Evolutionary conservation across 2,113 vertebrate genomes (phyloP).

Genomic region (Amphiprion percula): DNA sequence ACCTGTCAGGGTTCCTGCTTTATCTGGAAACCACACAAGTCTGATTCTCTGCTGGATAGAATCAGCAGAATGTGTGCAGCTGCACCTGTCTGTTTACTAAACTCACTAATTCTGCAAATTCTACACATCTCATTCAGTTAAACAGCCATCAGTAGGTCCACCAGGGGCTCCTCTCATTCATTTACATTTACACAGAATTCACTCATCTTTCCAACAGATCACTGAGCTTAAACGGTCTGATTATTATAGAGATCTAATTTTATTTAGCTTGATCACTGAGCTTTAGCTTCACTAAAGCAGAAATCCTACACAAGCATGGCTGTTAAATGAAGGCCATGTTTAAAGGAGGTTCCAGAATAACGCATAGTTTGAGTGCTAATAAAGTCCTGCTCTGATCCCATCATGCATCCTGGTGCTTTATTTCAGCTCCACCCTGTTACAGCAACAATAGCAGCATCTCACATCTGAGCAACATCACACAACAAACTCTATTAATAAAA

Average conservation of each 20-base stretch:
- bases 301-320: not conserved
- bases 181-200: not conserved
- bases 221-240: too few species aligned
- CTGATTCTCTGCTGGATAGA: not conserved
- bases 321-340: not conserved
- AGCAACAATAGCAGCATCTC: not conserved
- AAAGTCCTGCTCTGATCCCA: not conserved
- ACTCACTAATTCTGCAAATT: not conserved
- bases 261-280: not conserved
- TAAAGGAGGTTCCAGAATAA: not conserved
- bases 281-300: not conserved
- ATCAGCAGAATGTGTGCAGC: not conserved
- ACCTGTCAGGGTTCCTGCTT: conserved; percentile 10
- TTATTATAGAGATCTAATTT: conserved; percentile 13
- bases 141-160: not conserved
- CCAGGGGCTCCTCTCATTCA: not conserved
- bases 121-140: not conserved
- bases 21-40: conserved; percentile 8
- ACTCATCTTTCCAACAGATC: not conserved
- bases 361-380: not conserved
- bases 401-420: not conserved
- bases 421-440: conserved; percentile 14
- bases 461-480: conserved; percentile 4
- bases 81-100: not conserved
- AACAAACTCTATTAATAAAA: conserved; percentile 32